A percentile compares a stretch with the other conserved stretches of the same genome.
These are phyloP conservation scores for Mus spicilegus DNA, from an alignment of 2,113 vertebrate genomes.

Conservation along the genomic window DNA sequence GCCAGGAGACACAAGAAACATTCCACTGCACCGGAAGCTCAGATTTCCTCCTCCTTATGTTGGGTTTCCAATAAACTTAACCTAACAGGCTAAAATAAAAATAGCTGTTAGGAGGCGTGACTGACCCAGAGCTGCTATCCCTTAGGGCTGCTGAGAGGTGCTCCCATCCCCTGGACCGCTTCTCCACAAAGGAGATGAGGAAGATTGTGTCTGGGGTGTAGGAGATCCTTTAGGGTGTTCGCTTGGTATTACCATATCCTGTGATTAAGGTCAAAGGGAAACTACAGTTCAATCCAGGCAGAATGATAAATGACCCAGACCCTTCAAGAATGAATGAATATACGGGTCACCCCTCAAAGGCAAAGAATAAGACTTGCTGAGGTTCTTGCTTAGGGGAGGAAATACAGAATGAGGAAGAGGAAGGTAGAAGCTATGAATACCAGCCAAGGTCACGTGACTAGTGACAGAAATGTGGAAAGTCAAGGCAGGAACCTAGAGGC, in stretches of 20 bases:
- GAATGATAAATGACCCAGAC: neutral
- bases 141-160: too few relatives aligned
- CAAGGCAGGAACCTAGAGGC: neutral
- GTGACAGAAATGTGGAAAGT: neutral
- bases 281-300: neutral
- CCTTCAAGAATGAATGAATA: neutral
- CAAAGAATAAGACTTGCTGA: neutral
- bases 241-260: neutral
- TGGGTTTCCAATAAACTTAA: neutral
- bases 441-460: neutral
- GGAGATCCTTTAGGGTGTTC: neutral
- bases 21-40: neutral
- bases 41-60: neutral
- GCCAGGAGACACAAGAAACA: neutral
- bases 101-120: neutral
- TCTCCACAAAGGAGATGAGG: neutral
- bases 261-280: neutral
- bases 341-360: neutral
- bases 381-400: neutral
- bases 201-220: neutral
- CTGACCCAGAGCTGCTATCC: too few relatives aligned
- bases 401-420: neutral
- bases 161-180: neutral
- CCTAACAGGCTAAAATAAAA: neutral
- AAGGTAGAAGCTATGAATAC: neutral